Percentiles rank a stretch among this genome's conserved stretches.
phyloP scores from a whole-genome alignment of 2,888 invertebrate species.

The Ditylenchus weischeri region DNA sequence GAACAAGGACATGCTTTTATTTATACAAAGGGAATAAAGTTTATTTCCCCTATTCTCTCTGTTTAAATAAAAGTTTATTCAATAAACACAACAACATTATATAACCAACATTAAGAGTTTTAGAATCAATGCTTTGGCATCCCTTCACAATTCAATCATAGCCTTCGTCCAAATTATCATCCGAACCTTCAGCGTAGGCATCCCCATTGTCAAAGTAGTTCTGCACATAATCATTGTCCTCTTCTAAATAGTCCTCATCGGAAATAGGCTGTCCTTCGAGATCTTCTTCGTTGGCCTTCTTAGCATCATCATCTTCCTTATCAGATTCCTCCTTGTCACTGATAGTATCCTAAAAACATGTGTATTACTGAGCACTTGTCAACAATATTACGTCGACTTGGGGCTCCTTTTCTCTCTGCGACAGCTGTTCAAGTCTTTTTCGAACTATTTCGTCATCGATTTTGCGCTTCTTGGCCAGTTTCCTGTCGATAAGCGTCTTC shows the following conservation, averaged over 20 bases:
- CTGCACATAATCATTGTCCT: conserved; percentile 56
- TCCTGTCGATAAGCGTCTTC: background rate
- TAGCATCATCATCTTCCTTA: conserved; percentile 31
- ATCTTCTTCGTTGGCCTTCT: conserved; percentile 31
- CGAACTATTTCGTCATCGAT: conserved; percentile 24
- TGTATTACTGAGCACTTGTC: background rate
- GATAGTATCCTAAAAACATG: conserved; percentile 25
- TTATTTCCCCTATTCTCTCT: no score
- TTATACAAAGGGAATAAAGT: no score
- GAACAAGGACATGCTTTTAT: no score
- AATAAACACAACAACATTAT: no score
- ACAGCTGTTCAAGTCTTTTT: conserved; percentile 37
- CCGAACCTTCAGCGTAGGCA: conserved; percentile 43
- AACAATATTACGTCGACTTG: conserved; percentile 16
- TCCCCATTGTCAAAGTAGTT: conserved; percentile 58
- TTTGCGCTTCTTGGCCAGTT: conserved; percentile 25
- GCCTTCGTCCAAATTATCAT: conserved; percentile 17
- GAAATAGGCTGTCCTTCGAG: conserved; percentile 34
- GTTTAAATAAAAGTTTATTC: no score
- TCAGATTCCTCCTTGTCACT: conserved; percentile 20
- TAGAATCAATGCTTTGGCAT: no score
- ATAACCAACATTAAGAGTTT: no score
- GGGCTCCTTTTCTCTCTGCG: conserved; percentile 26
- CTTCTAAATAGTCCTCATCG: conserved; percentile 53
- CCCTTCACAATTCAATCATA: background rate